Evolutionary conservation across 2,113 vertebrate genomes (phyloP), one percentile per base, ranked within the genome.

Genomic region (Podarcis muralis): DNA sequence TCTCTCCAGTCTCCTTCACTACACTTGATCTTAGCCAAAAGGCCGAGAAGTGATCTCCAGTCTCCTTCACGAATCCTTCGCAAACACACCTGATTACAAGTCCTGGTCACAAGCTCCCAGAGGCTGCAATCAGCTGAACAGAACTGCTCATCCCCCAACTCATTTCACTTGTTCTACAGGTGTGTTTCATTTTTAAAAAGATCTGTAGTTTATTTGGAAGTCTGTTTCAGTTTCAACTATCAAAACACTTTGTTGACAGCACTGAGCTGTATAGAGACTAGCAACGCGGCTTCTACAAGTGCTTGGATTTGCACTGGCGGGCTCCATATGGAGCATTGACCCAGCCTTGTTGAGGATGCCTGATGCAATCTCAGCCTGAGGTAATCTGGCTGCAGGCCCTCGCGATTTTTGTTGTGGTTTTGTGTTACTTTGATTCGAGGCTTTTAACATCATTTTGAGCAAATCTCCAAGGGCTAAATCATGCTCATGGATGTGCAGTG

Each of bases 271-370:
- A 27, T 69, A 25, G 59, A 69, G 88, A 85, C 65, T 81, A 89
- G 27, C 83, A 81, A 72, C 74, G 30, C 90, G 72, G 53, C 62
- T 87, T 91, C 79, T 81, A 89, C 62, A 57, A 90, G 85, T 83
- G 94, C 91, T 92, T 94, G 90, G 80, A 90, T 90, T 92, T 93
- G 91, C 88, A 57, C 43, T 77, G 93, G 72, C 66, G 89, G 89
- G 74, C 91, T 91, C 81, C 84, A 91, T 93, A 95, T 74, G 81
- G 87, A 74, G 2, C 3, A 65, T 6, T 0, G 0, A 25, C 77
- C 90, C 82, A 90, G 71, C 37, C 82, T 85, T 32, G 20, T 11
- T 3, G 9, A 13, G 2, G 40, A 86, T 77, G 22, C 88, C 74
- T 88, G 88, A 87, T 27, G 48, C 2, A n/a, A 81, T 79, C 80